Evolutionary conservation across 2,797 vertebrate species (phyloP).

Genomic region (Pitangus sulphuratus): DNA sequence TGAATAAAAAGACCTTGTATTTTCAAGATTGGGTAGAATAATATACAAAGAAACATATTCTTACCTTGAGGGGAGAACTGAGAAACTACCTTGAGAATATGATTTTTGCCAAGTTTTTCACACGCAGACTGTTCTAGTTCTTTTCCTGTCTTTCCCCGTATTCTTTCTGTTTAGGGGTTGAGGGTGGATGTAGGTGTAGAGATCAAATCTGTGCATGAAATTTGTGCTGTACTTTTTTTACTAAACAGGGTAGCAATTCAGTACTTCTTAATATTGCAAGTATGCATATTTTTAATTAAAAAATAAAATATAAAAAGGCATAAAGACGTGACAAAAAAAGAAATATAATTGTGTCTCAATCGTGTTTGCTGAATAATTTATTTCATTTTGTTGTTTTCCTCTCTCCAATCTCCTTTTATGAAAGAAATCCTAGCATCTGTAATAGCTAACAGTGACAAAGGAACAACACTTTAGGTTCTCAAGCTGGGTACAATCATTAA

Average conservation of each 20-base stretch:
- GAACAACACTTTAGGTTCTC: background rate
- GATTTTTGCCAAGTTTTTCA: background rate
- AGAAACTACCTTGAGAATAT: background rate
- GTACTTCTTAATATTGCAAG: background rate
- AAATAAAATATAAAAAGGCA: background rate
- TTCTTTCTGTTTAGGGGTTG: rapidly evolving
- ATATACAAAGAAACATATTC: background rate
- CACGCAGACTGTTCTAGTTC: background rate
- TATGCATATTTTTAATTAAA: background rate
- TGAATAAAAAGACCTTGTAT: background rate
- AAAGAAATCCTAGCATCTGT: background rate
- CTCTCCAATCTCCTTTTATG: background rate
- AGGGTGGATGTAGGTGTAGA: background rate
- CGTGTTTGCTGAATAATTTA: background rate
- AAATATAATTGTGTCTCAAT: background rate
- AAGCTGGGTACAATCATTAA: background rate
- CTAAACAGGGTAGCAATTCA: background rate
- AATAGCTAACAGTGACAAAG: background rate
- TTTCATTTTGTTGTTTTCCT: background rate
- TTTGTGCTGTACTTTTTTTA: background rate
- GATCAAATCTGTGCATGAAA: background rate
- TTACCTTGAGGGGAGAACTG: background rate
- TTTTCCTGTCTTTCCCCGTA: background rate
- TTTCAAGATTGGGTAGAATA: background rate
- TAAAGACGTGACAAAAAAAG: background rate